Evolutionary conservation across 2,888 invertebrate species (phyloP).

Genomic region (Tenthredo distinguenda): DNA sequence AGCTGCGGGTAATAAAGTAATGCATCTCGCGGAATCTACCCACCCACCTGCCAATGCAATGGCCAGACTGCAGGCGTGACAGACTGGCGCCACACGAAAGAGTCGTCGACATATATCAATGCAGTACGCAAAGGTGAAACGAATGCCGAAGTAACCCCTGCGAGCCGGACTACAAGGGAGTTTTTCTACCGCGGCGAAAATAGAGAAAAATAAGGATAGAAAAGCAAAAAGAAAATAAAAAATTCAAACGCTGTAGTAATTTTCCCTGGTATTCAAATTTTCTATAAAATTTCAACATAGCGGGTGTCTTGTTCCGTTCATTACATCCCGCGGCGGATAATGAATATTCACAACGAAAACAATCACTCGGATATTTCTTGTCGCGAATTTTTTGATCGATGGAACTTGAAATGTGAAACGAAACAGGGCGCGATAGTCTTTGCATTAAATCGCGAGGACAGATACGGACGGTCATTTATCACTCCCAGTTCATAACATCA

Average conservation of each 20-base stretch:
- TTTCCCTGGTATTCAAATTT: background rate
- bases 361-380: background rate
- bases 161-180: background rate
- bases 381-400: background rate
- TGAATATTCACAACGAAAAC: background rate
- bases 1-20: constrained; percentile 34
- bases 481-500: background rate
- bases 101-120: background rate
- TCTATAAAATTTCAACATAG: background rate
- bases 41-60: constrained; percentile 3
- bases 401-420: background rate
- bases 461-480: constrained; percentile 1
- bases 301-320: background rate
- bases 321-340: background rate
- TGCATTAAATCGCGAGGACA: background rate
- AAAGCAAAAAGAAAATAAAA: background rate
- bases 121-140: constrained; percentile 13
- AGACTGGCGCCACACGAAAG: constrained; percentile 49
- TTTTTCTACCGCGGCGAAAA: background rate
- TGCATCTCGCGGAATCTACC: constrained; percentile 20
- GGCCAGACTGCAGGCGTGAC: constrained; percentile 36
- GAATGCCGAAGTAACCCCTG: background rate
- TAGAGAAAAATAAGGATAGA: background rate
- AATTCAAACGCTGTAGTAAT: background rate
- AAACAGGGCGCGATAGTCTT: background rate